Evolutionary conservation across 2,888 invertebrate species (phyloP), one percentile per base, ranked within the genome.

Genomic region (Neoitamus cyanurus): DNA sequence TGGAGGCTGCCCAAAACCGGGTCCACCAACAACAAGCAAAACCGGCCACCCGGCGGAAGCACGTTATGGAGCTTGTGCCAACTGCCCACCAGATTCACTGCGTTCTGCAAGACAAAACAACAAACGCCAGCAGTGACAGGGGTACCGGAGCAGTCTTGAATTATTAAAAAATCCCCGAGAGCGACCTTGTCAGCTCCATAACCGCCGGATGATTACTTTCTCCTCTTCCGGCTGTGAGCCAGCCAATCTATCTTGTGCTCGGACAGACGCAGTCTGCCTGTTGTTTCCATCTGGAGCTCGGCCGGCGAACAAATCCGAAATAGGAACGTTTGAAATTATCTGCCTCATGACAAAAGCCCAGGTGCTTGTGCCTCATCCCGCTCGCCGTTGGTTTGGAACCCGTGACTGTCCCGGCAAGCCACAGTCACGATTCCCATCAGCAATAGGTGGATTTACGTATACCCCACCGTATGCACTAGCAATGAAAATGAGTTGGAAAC

Each of bases 131-230:
- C 11, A 73, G 34, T 34, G 34, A 73, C 73, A 73, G 36, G 25
- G 58, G 58, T 36, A 73, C 58, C 31, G 25, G 58, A 25, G 25
- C 11, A 11, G 3, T 42, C 37, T 75, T 75, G 42, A 37, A 70
- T 70, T 31, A 34, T 34, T 73, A 73, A 73, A 73, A 31, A 20
- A 34, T 58, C 31, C 5, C 42, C 48, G 2, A 78, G 15, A 48
- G 9, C 42, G 78, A 78, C 78, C 78, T 78, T 78, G 78, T 20
- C 75, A 13, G 25, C 11, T 31, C n/a, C 78, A 48, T 15, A 58
- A 15, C 11, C 25, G 31, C 3, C 46, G 15, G 58, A 58, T 15
- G 48, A 30, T 58, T 78, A 78, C 78, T 78, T 78, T 78, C 78
- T 48, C 42, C 77, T 46, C 46, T 58, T 58, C 58, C 58, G 58